Evolutionary conservation across 2,888 invertebrate species (phyloP).

Genomic region (Brenthis ino): DNA sequence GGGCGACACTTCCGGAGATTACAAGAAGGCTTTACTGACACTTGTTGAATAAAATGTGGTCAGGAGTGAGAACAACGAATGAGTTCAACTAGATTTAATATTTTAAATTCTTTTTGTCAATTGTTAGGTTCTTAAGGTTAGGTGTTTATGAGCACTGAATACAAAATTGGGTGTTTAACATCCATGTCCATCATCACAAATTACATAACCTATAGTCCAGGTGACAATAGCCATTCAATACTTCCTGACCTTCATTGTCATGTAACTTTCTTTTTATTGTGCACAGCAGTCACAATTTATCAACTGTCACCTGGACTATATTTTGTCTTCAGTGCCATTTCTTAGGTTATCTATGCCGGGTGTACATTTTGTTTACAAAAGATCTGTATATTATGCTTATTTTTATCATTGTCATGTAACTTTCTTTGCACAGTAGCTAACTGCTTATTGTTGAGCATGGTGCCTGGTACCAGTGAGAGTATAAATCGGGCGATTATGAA

Average conservation of each 20-base stretch:
- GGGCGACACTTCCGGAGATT: constrained; percentile 96
- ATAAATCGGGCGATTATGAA: constrained; percentile 13
- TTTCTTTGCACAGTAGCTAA: constrained; percentile 73
- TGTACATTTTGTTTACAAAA: constrained; percentile 63
- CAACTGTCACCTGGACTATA: constrained; percentile 1
- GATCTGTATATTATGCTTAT: constrained; percentile 81
- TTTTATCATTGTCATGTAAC: constrained; percentile 65
- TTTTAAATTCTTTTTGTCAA: constrained; percentile 70
- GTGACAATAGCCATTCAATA: not conserved
- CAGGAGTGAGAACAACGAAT: constrained; percentile 52
- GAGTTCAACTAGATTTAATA: constrained; percentile 56
- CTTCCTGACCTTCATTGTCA: no score
- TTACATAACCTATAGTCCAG: not conserved
- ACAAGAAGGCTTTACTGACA: constrained; percentile 94
- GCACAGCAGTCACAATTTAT: not conserved
- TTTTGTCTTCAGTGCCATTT: constrained; percentile 48
- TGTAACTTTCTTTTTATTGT: no score
- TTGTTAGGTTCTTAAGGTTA: constrained; percentile 62
- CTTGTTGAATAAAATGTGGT: constrained; percentile 85
- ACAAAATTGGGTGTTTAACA: constrained; percentile 23
- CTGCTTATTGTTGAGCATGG: constrained; percentile 66
- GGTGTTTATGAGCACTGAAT: constrained; percentile 35
- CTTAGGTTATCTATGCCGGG: constrained; percentile 52
- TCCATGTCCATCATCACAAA: constrained; percentile 3
- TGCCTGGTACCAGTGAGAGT: constrained; percentile 47